Percentiles rank a stretch among this genome's conserved stretches.
Evolutionary conservation across 2,888 invertebrate genomes (phyloP).

Genomic region (Ashinkailepas kermadecensis): DNA sequence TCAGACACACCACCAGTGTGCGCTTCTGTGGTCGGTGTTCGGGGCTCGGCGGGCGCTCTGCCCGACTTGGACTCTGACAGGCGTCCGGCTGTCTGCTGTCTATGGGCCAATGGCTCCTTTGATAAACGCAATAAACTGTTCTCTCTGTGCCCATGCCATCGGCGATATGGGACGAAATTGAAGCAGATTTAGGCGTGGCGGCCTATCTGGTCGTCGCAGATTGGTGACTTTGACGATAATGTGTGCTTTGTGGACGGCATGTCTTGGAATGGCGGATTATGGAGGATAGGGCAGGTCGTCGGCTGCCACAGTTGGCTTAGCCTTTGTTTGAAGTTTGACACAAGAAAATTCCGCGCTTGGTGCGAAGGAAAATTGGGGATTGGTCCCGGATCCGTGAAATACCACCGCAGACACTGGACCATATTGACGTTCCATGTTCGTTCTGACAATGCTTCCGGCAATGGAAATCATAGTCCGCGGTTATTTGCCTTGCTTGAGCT

Average conservation of each 20-base stretch:
- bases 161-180: neutral
- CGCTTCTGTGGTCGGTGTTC: neutral
- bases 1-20: no score
- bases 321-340: conserved; percentile 17
- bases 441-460: no score
- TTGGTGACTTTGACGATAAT: neutral
- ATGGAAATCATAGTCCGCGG: no score
- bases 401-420: neutral
- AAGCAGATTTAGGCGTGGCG: neutral
- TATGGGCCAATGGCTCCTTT: no score
- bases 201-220: neutral
- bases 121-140: no score
- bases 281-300: neutral
- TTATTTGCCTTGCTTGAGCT: no score
- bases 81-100: neutral
- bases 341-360: neutral
- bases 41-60: neutral
- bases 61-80: neutral
- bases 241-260: neutral
- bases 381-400: neutral
- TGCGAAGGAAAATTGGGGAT: neutral
- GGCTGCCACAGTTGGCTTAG: neutral
- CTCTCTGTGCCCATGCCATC: neutral
- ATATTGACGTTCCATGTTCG: neutral
- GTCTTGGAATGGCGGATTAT: neutral